These are phyloP conservation scores for Alentia gelatinosa DNA, from an alignment of 2,888 invertebrate species.

Conservation along the genomic window DNA sequence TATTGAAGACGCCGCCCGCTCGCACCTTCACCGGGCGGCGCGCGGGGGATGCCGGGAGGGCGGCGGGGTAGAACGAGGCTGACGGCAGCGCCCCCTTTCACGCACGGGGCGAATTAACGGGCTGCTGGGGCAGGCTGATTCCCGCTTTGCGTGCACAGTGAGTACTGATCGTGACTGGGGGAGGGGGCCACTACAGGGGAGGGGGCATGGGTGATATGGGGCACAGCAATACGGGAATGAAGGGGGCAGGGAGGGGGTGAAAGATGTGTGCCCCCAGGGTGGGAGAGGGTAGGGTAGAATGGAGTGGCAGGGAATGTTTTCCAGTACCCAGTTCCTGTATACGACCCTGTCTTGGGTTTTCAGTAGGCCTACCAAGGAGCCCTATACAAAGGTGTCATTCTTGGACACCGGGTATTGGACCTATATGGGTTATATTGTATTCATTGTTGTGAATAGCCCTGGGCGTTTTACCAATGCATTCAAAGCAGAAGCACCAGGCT, in stretches of 20 bases:
- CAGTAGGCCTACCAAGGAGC: too few relatives aligned
- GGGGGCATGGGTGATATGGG: not conserved
- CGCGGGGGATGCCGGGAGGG: not conserved
- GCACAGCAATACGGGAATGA: too few relatives aligned
- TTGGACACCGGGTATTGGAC: too few relatives aligned
- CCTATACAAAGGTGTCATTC: too few relatives aligned
- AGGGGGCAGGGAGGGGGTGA: not conserved
- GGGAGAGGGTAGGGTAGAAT: not conserved
- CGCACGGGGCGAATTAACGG: not conserved
- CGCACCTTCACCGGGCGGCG: not conserved
- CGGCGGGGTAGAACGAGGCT: not conserved
- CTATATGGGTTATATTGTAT: too few relatives aligned
- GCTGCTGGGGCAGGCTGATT: not conserved
- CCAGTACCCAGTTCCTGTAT: not conserved
- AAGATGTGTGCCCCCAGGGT: not conserved
- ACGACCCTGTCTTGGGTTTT: too few relatives aligned
- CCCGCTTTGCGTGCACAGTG: not conserved
- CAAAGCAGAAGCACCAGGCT: too few relatives aligned
- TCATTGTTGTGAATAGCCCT: too few relatives aligned
- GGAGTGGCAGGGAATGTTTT: not conserved
- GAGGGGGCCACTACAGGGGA: not conserved
- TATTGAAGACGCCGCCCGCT: not conserved
- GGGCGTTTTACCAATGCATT: too few relatives aligned
- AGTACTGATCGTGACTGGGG: not conserved
- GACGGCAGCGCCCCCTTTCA: conserved; percentile 20